phyloP scores from a whole-genome alignment of 2,113 vertebrate genomes.

The Lepus europaeus region DNA sequence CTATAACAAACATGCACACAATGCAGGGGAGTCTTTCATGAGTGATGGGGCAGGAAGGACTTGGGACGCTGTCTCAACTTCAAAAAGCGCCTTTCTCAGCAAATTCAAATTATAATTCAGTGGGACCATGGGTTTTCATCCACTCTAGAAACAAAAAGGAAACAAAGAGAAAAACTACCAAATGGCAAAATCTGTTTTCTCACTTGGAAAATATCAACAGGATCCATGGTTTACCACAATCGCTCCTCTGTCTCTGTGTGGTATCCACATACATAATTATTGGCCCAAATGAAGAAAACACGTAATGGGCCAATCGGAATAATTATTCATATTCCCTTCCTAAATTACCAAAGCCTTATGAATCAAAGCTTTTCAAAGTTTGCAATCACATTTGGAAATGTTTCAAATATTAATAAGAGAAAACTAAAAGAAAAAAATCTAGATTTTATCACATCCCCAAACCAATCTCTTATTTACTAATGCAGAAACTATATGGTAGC shows the following conservation, averaged over 20 bases:
- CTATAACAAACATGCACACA: slow-evolving; percentile 31
- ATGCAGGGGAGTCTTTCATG: neutral
- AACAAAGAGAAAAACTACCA: neutral
- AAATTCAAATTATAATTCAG: neutral
- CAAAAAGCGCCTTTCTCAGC: slow-evolving; percentile 29
- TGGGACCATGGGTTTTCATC: neutral
- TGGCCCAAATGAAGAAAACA: neutral
- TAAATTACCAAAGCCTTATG: neutral
- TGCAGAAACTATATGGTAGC: neutral
- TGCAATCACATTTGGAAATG: neutral
- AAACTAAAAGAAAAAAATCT: neutral
- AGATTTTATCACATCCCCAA: slow-evolving; percentile 39
- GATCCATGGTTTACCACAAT: neutral
- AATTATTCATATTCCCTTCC: neutral
- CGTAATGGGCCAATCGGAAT: neutral
- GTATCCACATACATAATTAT: neutral
- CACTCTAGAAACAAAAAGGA: slow-evolving; percentile 18
- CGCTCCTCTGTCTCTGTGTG: neutral
- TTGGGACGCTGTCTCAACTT: neutral
- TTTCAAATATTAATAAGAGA: slow-evolving; percentile 51
- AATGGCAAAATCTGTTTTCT: neutral
- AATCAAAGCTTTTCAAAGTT: neutral
- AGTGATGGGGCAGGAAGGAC: slow-evolving; percentile 30
- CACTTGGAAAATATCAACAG: neutral
- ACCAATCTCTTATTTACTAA: slow-evolving; percentile 23